Evolutionary conservation across 2,888 invertebrate species (phyloP).

Genomic region (Cosmia pyralina): DNA sequence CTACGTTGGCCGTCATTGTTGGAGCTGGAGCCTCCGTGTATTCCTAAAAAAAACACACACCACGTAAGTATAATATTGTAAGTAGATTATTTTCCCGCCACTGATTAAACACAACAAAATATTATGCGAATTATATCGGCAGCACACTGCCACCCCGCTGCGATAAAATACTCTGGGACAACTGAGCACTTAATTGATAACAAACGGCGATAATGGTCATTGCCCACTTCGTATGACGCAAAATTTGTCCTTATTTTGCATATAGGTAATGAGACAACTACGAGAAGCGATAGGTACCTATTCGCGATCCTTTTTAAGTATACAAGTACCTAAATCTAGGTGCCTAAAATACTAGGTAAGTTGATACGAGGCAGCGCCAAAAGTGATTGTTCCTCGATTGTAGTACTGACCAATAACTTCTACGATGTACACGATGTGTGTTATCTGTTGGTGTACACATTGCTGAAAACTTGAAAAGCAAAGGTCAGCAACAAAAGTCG

Average conservation of each 20-base stretch:
- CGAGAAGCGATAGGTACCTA: conserved; percentile 1
- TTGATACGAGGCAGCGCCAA: not conserved
- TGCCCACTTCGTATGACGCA: conserved; percentile 56
- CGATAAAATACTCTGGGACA: conserved; percentile 54
- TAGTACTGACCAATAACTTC: conserved; percentile 8
- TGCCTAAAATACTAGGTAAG: conserved; percentile 7
- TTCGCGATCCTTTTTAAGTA: conserved; percentile 11
- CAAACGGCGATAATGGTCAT: conserved; percentile 49
- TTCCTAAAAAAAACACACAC: conserved; percentile 60
- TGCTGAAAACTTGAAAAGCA: not conserved
- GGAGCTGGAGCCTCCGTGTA: conserved; percentile 29
- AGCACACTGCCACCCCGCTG: conserved; percentile 36
- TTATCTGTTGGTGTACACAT: not conserved
- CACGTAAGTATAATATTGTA: not conserved
- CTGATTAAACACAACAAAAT: conserved; percentile 43
- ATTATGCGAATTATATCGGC: conserved; percentile 47
- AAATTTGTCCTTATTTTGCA: conserved; percentile 57
- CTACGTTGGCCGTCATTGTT: conserved; percentile 85
- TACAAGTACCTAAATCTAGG: not conserved
- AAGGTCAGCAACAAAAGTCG: not conserved
- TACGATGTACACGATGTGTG: not conserved
- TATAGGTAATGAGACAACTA: conserved; percentile 9
- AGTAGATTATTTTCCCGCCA: conserved; percentile 38
- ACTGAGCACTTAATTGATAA: conserved; percentile 62
- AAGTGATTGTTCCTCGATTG: conserved; percentile 14